These are phyloP conservation scores for Campoletis sonorensis DNA, from an alignment of 1,140 invertebrate genomes.

Conservation along the genomic window DNA sequence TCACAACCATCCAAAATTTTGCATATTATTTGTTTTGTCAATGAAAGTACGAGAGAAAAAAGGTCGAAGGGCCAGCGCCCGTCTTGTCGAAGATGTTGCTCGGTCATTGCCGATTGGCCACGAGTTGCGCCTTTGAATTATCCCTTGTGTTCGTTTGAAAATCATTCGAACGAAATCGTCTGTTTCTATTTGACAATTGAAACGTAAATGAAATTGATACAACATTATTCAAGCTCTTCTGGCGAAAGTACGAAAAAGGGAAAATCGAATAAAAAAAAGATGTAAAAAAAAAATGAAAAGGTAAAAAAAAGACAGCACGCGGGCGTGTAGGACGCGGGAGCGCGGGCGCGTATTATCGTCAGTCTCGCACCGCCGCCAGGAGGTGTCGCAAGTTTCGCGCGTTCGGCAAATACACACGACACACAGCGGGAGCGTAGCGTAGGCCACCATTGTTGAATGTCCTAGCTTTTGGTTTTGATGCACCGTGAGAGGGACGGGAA, in stretches of 20 bases:
- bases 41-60: background rate
- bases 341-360: background rate
- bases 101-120: slow-evolving; percentile 29
- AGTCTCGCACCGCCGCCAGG: slow-evolving; percentile 61
- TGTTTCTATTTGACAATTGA: no score
- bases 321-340: no score
- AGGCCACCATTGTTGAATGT: slow-evolving; percentile 74
- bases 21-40: background rate
- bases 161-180: background rate
- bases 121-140: slow-evolving; percentile 34
- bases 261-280: background rate
- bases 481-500: slow-evolving; percentile 52
- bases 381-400: slow-evolving; percentile 65
- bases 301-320: no score
- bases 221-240: no score
- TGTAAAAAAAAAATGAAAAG: no score
- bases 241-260: background rate
- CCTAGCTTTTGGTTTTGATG: slow-evolving; percentile 71
- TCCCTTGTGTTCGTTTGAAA: background rate
- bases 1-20: background rate
- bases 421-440: slow-evolving; percentile 16
- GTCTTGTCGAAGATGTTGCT: background rate
- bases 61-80: background rate
- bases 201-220: no score
- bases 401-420: slow-evolving; percentile 55